These are phyloP conservation scores for Helleia helle DNA, from an alignment of 2,888 invertebrate species.

Conservation along the genomic window DNA sequence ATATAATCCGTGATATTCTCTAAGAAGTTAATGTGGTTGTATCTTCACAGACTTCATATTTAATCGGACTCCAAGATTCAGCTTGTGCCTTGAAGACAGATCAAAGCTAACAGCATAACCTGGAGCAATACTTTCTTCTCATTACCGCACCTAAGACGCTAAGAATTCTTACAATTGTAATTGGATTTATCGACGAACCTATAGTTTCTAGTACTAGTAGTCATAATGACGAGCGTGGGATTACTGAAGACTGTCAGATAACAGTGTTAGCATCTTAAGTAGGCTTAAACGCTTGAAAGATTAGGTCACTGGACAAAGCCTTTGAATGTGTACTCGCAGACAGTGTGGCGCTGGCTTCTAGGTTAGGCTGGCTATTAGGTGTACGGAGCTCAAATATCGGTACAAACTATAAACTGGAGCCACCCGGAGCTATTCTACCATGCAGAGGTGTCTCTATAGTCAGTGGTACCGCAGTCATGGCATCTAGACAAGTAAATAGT, in stretches of 20 bases:
- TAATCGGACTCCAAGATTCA: neutral
- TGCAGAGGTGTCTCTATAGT: no score
- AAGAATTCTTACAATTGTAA: conserved; percentile 7
- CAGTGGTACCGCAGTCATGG: no score
- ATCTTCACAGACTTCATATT: neutral
- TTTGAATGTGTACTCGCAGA: no score
- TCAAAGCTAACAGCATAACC: no score
- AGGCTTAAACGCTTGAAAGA: neutral
- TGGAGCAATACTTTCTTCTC: neutral
- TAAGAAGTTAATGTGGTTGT: no score
- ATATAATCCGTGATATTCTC: no score
- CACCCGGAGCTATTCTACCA: no score
- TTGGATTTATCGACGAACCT: neutral
- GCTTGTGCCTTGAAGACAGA: neutral
- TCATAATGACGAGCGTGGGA: neutral
- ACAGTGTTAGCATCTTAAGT: neutral
- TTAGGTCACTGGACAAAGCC: neutral
- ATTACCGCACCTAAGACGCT: neutral
- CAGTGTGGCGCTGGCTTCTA: neutral
- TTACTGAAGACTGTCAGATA: neutral
- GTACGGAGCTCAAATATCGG: no score
- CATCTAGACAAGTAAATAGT: no score
- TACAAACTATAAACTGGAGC: no score
- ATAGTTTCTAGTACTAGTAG: neutral
- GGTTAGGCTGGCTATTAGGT: neutral